phyloP scores from a whole-genome alignment of 2,113 vertebrate genomes.

The Entelurus aequoreus region DNA sequence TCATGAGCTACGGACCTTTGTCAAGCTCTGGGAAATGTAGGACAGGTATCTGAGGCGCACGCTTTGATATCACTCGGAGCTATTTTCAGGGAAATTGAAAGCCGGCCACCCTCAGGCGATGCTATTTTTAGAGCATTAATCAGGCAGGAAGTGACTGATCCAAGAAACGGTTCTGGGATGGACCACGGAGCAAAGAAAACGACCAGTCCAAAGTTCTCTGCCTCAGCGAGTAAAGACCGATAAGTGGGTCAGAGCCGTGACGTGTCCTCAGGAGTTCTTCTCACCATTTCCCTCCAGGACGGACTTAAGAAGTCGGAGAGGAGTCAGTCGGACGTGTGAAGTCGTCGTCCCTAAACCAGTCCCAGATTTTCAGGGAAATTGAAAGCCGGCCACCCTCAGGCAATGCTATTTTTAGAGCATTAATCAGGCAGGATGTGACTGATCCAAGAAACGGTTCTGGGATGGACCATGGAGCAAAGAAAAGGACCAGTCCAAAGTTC shows the following conservation, averaged over 20 bases:
- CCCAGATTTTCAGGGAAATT: slow-evolving; percentile 43
- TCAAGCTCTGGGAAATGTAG: slow-evolving; percentile 23
- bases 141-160: slow-evolving; percentile 31
- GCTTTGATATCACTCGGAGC: slow-evolving; percentile 27
- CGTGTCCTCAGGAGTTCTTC: slow-evolving; percentile 17
- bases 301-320: neutral
- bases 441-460: too few relatives aligned
- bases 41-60: slow-evolving; percentile 42
- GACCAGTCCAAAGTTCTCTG: slow-evolving; percentile 18
- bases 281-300: slow-evolving; percentile 6
- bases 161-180: neutral
- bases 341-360: neutral
- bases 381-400: slow-evolving; percentile 13
- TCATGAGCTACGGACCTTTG: slow-evolving; percentile 25
- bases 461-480: too few relatives aligned
- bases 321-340: neutral
- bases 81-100: neutral
- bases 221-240: slow-evolving; percentile 6
- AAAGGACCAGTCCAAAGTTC: slow-evolving; percentile 12
- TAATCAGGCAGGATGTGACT: slow-evolving; percentile 49
- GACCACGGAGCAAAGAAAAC: neutral
- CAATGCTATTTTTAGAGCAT: slow-evolving; percentile 12
- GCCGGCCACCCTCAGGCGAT: slow-evolving; percentile 11
- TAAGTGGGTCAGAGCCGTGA: slow-evolving; percentile 38
- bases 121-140: slow-evolving; percentile 38